These are phyloP conservation scores for Cyanoliseus patagonus DNA, from an alignment of 2,113 vertebrate genomes.

Conservation along the genomic window DNA sequence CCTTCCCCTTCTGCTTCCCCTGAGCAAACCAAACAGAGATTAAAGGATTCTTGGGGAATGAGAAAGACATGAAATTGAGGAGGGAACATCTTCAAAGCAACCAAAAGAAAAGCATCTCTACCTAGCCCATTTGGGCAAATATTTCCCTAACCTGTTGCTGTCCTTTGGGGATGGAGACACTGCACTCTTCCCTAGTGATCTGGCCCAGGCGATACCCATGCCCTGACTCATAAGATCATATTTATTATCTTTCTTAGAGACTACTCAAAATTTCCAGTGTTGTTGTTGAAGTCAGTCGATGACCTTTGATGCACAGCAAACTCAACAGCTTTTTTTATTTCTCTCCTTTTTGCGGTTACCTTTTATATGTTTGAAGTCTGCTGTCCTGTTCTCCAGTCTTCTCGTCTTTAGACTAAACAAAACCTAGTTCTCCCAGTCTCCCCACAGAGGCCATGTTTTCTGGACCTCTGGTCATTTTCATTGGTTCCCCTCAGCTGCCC, in stretches of 20 bases:
- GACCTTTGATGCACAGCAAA: conserved; percentile 18
- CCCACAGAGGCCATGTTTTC: background rate
- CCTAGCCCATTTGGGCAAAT: conserved; percentile 50
- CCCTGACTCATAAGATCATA: background rate
- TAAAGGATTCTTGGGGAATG: conserved; percentile 51
- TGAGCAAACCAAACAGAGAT: conserved; percentile 48
- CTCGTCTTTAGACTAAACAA: conserved; percentile 60
- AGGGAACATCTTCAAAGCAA: conserved; percentile 47
- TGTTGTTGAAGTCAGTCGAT: conserved; percentile 13
- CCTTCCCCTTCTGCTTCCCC: conserved; percentile 39
- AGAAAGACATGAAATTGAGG: background rate
- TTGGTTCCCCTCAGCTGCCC: background rate
- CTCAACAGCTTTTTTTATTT: background rate
- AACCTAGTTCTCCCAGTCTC: conserved; percentile 13
- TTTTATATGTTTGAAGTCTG: conserved; percentile 21
- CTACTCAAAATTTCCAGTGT: conserved; percentile 7
- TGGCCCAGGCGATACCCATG: background rate
- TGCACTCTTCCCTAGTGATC: background rate
- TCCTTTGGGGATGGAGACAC: background rate
- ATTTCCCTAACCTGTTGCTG: conserved; percentile 54
- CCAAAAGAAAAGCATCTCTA: background rate
- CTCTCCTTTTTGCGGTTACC: conserved; percentile 21
- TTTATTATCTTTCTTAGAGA: conserved; percentile 42
- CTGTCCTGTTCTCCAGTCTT: background rate
- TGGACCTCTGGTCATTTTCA: background rate